These are phyloP conservation scores for Hypsibius dujardini DNA, from an alignment of 1,140 invertebrate species.

Conservation along the genomic window DNA sequence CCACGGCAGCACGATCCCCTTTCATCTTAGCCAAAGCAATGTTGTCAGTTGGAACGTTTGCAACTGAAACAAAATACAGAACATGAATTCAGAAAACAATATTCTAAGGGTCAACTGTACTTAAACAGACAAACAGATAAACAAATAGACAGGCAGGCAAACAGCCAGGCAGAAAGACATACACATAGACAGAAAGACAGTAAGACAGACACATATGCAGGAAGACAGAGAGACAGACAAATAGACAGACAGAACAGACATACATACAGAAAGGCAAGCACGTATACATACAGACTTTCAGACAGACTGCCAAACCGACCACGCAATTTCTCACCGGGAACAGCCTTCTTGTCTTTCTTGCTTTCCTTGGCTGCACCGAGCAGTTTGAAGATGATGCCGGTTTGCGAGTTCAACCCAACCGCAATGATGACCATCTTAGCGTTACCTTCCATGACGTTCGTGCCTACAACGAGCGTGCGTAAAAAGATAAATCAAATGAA, in stretches of 20 bases:
- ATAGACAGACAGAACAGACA: not conserved
- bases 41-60: too few relatives aligned
- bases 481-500: not conserved
- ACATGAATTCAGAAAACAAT: too few relatives aligned
- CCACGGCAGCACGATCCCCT: conserved; percentile 7
- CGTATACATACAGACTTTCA: not conserved
- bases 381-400: conserved; percentile 96
- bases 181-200: too few relatives aligned
- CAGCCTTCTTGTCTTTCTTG: conserved; percentile 34
- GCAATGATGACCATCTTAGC: conserved; percentile 97
- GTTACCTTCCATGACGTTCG: conserved; percentile 99
- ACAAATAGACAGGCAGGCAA: too few relatives aligned
- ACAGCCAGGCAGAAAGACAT: too few relatives aligned
- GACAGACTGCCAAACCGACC: not conserved
- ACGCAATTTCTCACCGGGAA: not conserved
- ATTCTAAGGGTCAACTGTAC: too few relatives aligned
- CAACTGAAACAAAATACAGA: too few relatives aligned
- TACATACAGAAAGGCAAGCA: not conserved
- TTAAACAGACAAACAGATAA: too few relatives aligned
- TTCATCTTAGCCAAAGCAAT: not conserved
- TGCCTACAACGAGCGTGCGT: conserved; percentile 44
- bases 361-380: conserved; percentile 65
- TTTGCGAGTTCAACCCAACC: conserved; percentile 95
- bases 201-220: too few relatives aligned
- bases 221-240: not conserved